Evolutionary conservation across 2,888 invertebrate species (phyloP).

Genomic region (Rhamphomyia laevipes): DNA sequence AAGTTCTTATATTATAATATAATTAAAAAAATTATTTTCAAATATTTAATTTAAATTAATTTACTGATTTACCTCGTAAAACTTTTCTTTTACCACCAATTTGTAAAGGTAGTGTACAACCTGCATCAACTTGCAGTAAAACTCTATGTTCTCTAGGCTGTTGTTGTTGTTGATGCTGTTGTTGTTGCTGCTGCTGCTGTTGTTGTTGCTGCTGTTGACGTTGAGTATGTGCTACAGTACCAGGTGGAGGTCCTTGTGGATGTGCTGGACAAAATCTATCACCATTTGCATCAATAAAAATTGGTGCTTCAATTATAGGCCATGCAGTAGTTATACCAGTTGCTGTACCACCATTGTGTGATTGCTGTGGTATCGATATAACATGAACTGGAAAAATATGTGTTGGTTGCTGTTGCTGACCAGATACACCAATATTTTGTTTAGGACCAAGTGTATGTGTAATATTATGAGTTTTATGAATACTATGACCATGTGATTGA

Average conservation of each 20-base stretch:
- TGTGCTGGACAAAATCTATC: conserved; percentile 40
- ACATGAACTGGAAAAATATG: conserved; percentile 44
- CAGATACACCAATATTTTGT: conserved; percentile 9
- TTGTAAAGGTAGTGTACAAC: conserved; percentile 64
- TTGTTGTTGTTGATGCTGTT: conserved; percentile 12
- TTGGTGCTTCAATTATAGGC: conserved; percentile 42
- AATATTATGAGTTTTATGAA: no score
- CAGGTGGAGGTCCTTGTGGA: conserved; percentile 21
- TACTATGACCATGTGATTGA: not conserved
- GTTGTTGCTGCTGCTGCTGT: conserved; percentile 16
- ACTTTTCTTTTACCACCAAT: conserved; percentile 64
- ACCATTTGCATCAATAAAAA: conserved; percentile 49
- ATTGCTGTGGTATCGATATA: conserved; percentile 32
- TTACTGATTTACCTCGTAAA: conserved; percentile 52
- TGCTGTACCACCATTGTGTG: conserved; percentile 23
- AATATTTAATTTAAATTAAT: not conserved
- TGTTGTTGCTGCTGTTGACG: conserved; percentile 14
- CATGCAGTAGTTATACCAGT: conserved; percentile 35
- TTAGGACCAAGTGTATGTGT: conserved; percentile 4
- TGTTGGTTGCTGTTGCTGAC: conserved; percentile 18
- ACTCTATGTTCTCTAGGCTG: conserved; percentile 50
- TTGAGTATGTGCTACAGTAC: conserved; percentile 3
- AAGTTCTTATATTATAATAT: no score
- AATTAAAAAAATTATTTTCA: not conserved
- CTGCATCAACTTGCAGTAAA: conserved; percentile 62